phyloP scores from a whole-genome alignment of 2,797 vertebrate genomes.

The Semaprochilodus insignis region DNA sequence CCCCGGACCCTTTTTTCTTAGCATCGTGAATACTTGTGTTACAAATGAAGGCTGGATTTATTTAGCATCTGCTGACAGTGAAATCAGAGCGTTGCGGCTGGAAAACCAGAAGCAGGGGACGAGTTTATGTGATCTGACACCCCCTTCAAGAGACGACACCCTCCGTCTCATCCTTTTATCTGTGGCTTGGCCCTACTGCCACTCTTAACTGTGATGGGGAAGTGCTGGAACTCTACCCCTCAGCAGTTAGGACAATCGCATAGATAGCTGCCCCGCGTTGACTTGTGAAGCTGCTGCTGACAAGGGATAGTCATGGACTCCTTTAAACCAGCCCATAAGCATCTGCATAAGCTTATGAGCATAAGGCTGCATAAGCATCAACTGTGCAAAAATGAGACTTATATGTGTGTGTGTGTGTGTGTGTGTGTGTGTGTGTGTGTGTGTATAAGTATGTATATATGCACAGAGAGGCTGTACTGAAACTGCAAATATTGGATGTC shows the following conservation, averaged over 20 bases:
- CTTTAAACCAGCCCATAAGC: background rate
- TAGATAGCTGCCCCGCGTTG: background rate
- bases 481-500: slow-evolving; percentile 46
- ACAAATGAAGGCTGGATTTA: slow-evolving; percentile 57
- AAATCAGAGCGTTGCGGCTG: slow-evolving; percentile 53
- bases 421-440: background rate
- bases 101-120: slow-evolving; percentile 47
- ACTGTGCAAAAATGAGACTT: background rate
- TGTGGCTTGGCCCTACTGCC: slow-evolving; percentile 30
- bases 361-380: background rate
- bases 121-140: slow-evolving; percentile 59
- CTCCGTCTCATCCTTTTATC: slow-evolving; percentile 59
- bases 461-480: slow-evolving; percentile 5
- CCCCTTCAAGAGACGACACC: slow-evolving; percentile 53
- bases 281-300: background rate
- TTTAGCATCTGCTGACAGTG: slow-evolving; percentile 63
- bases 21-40: slow-evolving; percentile 56
- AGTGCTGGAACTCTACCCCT: slow-evolving; percentile 31
- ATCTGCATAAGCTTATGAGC: too few species aligned
- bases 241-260: slow-evolving; percentile 44
- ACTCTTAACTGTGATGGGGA: slow-evolving; percentile 40
- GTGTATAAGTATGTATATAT: background rate
- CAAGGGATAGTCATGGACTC: slow-evolving; percentile 13
- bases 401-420: too few species aligned
- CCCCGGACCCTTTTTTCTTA: slow-evolving; percentile 46